These are phyloP conservation scores for Progne subis DNA, from an alignment of 2,113 vertebrate species.

Conservation along the genomic window DNA sequence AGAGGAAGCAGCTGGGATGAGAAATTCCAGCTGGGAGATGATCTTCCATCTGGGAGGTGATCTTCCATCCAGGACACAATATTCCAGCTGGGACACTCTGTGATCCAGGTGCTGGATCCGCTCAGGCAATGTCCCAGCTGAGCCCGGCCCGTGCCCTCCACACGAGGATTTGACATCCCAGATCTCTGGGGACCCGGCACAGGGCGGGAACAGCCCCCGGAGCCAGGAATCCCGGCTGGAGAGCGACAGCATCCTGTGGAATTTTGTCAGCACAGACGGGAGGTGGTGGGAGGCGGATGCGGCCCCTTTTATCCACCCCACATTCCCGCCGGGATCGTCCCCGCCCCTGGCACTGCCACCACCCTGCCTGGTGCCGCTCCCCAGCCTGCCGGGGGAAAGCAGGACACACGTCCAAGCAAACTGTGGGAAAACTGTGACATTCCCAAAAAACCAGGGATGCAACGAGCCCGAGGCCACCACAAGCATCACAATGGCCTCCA, in stretches of 20 bases:
- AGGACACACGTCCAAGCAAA: not conserved
- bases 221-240: not conserved
- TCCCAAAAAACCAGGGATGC: not conserved
- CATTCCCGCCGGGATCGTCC: fast-evolving
- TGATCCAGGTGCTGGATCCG: fast-evolving
- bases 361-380: fast-evolving
- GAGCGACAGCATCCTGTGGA: not conserved
- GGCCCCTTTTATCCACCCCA: not conserved
- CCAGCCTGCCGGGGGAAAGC: not conserved
- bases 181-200: not conserved
- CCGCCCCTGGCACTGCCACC: not conserved
- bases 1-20: not conserved
- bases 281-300: not conserved
- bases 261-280: not conserved
- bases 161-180: not conserved
- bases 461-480: not conserved
- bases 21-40: not conserved
- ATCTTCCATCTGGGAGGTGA: not conserved
- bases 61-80: not conserved
- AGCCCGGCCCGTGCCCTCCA: not conserved
- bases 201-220: not conserved
- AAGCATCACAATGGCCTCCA: not conserved
- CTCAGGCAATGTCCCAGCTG: not conserved
- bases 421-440: not conserved
- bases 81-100: not conserved